Conservation (phyloP, 2,113 vertebrate species). For the Pteruthius melanotis region DNA sequence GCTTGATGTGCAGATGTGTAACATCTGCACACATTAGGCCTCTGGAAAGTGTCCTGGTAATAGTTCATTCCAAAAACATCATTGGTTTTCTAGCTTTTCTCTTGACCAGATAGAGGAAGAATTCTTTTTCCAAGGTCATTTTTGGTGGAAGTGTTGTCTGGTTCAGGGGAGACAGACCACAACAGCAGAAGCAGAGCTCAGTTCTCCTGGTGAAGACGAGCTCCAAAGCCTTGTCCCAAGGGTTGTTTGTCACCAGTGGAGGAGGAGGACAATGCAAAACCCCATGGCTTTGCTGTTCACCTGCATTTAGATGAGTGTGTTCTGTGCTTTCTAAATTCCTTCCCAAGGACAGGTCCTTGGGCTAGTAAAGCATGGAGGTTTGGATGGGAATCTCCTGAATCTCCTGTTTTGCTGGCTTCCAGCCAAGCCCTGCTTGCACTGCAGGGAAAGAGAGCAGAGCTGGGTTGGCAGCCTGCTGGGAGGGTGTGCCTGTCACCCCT, state of each 20-base stretch:
- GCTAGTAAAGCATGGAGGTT: background rate
- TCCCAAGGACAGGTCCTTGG: background rate
- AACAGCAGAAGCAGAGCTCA: background rate
- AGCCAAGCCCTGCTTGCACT: background rate
- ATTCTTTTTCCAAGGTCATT: background rate
- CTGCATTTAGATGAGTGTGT: background rate
- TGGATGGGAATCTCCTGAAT: background rate
- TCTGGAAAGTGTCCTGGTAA: slow-evolving; percentile 16
- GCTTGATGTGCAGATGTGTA: slow-evolving; percentile 31
- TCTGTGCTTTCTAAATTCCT: background rate
- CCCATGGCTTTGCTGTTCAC: background rate
- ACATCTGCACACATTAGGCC: slow-evolving; percentile 28
- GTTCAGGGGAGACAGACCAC: background rate
- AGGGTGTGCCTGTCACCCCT: background rate
- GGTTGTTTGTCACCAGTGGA: background rate
- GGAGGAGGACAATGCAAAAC: background rate
- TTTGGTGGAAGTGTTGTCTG: background rate
- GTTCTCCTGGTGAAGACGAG: background rate
- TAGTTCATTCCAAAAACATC: background rate
- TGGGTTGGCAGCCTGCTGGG: background rate
- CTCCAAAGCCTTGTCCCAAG: background rate
- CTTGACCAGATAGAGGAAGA: background rate
- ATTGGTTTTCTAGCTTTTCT: slow-evolving; percentile 3
- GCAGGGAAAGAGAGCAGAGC: background rate
- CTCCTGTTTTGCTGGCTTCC: background rate